These are phyloP conservation scores for Bubo bubo DNA, from an alignment of 2,113 vertebrate species.

Conservation along the genomic window DNA sequence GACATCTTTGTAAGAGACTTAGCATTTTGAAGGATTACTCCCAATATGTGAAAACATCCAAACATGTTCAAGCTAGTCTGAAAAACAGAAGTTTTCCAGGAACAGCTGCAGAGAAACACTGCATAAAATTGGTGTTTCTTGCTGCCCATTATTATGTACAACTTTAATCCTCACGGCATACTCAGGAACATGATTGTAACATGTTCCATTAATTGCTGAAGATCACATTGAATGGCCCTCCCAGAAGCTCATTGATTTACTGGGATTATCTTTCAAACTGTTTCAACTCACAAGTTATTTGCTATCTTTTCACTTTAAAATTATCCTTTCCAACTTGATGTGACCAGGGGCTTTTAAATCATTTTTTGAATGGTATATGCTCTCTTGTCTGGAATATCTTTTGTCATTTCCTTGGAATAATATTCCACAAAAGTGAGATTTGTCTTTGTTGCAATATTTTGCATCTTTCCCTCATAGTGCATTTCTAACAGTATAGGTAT, in stretches of 20 bases:
- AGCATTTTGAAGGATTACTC: neutral
- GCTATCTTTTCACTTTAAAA: neutral
- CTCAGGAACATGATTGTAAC: neutral
- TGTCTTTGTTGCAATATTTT: constrained; percentile 8
- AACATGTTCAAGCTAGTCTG: neutral
- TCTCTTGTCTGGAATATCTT: neutral
- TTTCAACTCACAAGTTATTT: constrained; percentile 9
- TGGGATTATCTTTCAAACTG: neutral
- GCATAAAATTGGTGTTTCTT: neutral
- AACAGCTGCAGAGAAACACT: neutral
- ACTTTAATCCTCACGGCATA: neutral
- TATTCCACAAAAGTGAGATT: neutral
- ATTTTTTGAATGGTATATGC: neutral
- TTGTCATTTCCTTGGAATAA: constrained; percentile 2
- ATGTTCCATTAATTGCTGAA: constrained; percentile 17
- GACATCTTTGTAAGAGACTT: neutral
- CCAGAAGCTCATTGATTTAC: neutral
- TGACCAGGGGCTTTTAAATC: neutral
- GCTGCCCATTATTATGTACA: neutral
- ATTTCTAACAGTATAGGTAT: neutral
- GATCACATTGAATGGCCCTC: neutral
- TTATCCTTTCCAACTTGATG: neutral
- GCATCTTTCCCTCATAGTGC: neutral
- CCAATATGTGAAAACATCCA: neutral
- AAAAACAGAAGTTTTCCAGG: neutral